Percentiles rank a stretch among this genome's conserved stretches.
phyloP scores from a whole-genome alignment of 2,888 invertebrate species.

The Charanyca ferruginea region DNA sequence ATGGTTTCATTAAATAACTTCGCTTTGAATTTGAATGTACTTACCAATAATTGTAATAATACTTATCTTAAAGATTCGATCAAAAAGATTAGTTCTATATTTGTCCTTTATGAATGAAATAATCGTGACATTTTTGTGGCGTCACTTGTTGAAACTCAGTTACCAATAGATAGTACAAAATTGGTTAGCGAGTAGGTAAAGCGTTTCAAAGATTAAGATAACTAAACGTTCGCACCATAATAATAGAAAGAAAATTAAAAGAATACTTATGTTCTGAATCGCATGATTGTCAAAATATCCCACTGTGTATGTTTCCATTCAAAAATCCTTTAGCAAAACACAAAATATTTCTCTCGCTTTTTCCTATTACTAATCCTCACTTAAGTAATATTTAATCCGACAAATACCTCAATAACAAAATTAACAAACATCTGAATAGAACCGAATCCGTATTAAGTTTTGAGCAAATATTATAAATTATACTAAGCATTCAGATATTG shows the following conservation, averaged over 20 bases:
- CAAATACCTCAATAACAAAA: slow-evolving; percentile 74
- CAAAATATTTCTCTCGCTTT: slow-evolving; percentile 43
- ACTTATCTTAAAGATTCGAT: too few relatives aligned
- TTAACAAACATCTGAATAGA: slow-evolving; percentile 72
- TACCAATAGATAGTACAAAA: too few relatives aligned
- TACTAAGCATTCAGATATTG: slow-evolving; percentile 57
- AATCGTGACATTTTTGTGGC: too few relatives aligned
- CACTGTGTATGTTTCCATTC: slow-evolving; percentile 33
- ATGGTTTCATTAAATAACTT: too few relatives aligned
- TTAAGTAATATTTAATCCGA: slow-evolving; percentile 67
- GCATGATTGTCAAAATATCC: slow-evolving; percentile 11
- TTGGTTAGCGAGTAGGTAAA: too few relatives aligned
- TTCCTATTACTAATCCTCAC: slow-evolving; percentile 51
- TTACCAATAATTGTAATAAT: too few relatives aligned
- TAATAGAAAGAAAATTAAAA: not conserved
- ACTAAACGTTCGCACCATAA: not conserved
- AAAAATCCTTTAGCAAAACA: slow-evolving; percentile 38
- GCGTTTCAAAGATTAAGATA: not conserved
- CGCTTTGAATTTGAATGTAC: too few relatives aligned
- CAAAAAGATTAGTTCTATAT: too few relatives aligned
- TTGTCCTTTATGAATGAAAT: too few relatives aligned
- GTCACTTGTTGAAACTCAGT: too few relatives aligned
- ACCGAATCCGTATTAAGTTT: slow-evolving; percentile 57
- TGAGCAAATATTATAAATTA: slow-evolving; percentile 74
- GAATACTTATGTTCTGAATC: too few relatives aligned